These are phyloP conservation scores for Dryadula phaetusa DNA, from an alignment of 2,888 invertebrate species.

Conservation along the genomic window DNA sequence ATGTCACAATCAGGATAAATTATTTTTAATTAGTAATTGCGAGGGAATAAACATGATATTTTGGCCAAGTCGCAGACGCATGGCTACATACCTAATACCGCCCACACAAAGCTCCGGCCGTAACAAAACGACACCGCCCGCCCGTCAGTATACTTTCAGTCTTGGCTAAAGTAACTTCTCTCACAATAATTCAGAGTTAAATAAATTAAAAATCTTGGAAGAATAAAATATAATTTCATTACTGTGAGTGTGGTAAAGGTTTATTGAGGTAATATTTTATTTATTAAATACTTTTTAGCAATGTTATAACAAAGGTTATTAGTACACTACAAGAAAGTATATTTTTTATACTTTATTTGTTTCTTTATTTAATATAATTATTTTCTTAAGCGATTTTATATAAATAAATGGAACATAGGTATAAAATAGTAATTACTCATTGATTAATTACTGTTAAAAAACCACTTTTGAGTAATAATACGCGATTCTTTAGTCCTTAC, in stretches of 20 bases:
- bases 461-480: no score
- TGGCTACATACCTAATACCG: conserved; percentile 52
- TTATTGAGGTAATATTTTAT: conserved; percentile 1
- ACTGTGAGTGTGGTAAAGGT: conserved; percentile 15
- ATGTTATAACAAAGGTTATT: neutral
- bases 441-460: no score
- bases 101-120: conserved; percentile 73
- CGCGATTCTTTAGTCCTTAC: no score
- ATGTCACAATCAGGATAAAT: conserved; percentile 44
- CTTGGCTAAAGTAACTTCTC: conserved; percentile 68
- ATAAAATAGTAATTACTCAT: no score
- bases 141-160: conserved; percentile 72
- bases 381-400: no score
- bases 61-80: conserved; percentile 64
- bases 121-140: conserved; percentile 67
- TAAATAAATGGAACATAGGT: no score
- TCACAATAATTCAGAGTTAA: conserved; percentile 29
- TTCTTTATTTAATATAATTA: no score
- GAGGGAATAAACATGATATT: conserved; percentile 72
- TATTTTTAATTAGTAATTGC: conserved; percentile 67
- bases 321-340: neutral
- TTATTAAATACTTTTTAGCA: neutral
- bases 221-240: neutral
- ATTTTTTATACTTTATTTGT: no score
- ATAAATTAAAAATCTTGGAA: neutral